phyloP scores from a whole-genome alignment of 1,140 invertebrate species.

The Diplogasteroides magnus region DNA sequence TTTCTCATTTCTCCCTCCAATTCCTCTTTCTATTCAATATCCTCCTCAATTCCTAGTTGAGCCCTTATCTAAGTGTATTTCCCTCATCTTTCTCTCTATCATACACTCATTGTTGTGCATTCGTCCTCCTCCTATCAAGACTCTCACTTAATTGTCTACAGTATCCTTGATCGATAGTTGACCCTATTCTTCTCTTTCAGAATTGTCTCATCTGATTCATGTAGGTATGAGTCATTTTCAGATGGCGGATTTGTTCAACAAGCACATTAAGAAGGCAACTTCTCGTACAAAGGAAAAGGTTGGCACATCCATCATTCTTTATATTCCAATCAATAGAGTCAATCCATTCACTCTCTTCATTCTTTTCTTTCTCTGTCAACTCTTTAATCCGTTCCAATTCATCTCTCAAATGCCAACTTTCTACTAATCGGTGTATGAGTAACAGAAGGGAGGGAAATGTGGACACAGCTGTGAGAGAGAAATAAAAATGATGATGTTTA shows the following conservation, averaged over 20 bases:
- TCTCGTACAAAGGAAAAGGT: conserved; percentile 26
- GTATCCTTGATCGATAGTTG: neutral
- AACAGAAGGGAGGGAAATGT: no score
- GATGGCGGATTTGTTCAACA: conserved; percentile 27
- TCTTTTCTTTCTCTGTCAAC: neutral
- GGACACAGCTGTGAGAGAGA: neutral
- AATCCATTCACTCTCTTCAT: neutral
- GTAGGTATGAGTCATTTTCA: conserved; percentile 4
- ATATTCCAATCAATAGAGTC: neutral
- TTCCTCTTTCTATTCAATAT: conserved; percentile 1
- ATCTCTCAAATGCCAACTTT: no score
- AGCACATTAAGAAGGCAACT: conserved; percentile 27
- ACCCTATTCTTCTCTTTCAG: neutral
- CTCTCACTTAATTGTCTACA: neutral
- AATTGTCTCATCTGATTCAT: neutral
- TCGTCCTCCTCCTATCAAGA: neutral
- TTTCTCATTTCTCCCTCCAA: conserved; percentile 18
- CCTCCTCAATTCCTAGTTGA: neutral
- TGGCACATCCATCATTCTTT: neutral
- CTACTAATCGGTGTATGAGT: no score
- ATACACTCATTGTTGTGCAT: conserved; percentile 2
- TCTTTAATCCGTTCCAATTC: no score
- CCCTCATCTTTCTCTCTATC: neutral
- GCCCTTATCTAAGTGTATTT: neutral
- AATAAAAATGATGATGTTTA: conserved; percentile 5